phyloP scores from a whole-genome alignment of 2,888 invertebrate genomes.

The Timandra comae region DNA sequence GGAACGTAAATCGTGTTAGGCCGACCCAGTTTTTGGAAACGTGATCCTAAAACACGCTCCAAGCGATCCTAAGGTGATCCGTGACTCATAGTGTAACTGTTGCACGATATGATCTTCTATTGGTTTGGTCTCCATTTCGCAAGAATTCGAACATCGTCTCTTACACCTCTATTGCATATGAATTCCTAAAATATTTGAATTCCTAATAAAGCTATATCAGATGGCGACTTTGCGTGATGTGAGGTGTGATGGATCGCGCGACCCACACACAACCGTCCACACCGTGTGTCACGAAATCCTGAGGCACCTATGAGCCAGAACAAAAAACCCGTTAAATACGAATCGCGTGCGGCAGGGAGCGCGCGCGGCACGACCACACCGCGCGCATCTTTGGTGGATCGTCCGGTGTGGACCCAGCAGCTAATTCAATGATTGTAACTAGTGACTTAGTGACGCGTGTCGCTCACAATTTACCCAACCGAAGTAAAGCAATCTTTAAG shows the following conservation, averaged over 20 bases:
- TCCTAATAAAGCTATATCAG: constrained; percentile 16
- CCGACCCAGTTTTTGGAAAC: constrained; percentile 15
- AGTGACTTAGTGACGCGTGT: too few species aligned
- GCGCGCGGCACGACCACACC: constrained; percentile 17
- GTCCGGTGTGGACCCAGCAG: too few species aligned
- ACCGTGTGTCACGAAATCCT: constrained; percentile 9
- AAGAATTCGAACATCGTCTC: constrained; percentile 24
- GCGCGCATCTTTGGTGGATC: constrained; percentile 9
- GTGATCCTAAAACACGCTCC: constrained; percentile 12
- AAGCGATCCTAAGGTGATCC: not conserved
- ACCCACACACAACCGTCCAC: constrained; percentile 15
- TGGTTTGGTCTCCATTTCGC: constrained; percentile 4
- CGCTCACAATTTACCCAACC: too few species aligned
- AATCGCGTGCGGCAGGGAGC: constrained; percentile 19
- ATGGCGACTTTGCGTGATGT: constrained; percentile 17
- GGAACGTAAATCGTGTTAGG: constrained; percentile 12
- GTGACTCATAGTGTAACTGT: too few species aligned
- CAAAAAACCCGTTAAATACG: constrained; percentile 22
- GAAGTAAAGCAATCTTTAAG: too few species aligned
- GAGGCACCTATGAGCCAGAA: constrained; percentile 16
- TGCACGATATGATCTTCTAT: too few species aligned
- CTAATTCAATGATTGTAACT: too few species aligned
- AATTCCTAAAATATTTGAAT: constrained; percentile 25
- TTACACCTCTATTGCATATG: constrained; percentile 26
- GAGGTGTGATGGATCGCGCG: constrained; percentile 13